phyloP scores from a whole-genome alignment of 2,113 vertebrate genomes.

The Cisticola juncidis region DNA sequence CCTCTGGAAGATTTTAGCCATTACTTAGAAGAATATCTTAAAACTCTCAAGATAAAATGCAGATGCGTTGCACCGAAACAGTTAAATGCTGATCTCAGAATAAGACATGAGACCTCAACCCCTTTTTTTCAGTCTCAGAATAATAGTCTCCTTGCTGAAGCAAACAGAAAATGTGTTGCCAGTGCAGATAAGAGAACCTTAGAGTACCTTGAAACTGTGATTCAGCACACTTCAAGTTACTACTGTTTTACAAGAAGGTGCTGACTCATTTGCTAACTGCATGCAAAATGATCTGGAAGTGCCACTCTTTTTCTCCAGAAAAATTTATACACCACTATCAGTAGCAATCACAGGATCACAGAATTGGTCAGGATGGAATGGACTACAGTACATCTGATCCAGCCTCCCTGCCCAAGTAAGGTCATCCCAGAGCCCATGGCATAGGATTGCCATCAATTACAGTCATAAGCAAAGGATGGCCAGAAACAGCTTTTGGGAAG shows the following conservation, averaged over 20 bases:
- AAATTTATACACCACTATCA: fast-evolving
- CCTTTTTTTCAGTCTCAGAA: conserved; percentile 2
- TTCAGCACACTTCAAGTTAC: conserved; percentile 40
- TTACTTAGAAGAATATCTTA: neutral
- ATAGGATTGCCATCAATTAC: neutral
- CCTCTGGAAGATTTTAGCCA: neutral
- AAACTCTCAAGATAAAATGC: neutral
- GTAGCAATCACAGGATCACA: neutral
- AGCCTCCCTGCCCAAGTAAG: neutral
- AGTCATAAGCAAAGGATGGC: neutral
- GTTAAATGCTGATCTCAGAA: conserved; percentile 41
- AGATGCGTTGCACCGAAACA: neutral
- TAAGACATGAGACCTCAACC: neutral
- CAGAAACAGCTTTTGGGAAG: neutral
- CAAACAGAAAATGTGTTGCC: conserved; percentile 49
- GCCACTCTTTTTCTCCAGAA: neutral
- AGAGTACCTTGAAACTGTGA: conserved; percentile 46
- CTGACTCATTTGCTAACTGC: conserved; percentile 24
- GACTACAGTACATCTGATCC: neutral
- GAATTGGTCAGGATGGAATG: neutral
- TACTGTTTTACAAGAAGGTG: conserved; percentile 26
- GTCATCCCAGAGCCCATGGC: neutral
- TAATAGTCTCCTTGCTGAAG: conserved; percentile 32
- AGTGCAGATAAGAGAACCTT: conserved; percentile 20
- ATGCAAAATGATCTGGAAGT: neutral